These are phyloP conservation scores for Orientallactaga sibirica DNA, from an alignment of 2,797 vertebrate species.

Conservation along the genomic window DNA sequence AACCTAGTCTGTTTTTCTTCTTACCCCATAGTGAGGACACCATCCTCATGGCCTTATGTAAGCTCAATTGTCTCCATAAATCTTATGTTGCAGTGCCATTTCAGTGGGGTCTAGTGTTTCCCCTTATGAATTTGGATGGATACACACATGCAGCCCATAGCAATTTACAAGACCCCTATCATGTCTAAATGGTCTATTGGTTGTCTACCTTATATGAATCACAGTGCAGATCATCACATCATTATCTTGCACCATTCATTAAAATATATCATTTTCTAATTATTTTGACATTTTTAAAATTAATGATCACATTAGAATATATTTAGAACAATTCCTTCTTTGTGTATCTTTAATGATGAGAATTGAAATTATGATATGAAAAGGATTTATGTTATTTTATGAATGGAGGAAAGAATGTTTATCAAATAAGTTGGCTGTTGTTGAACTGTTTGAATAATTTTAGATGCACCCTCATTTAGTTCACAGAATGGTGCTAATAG, in stretches of 20 bases:
- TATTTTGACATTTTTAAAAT: slow-evolving; percentile 32
- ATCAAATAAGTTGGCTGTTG: background rate
- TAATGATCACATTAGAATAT: slow-evolving; percentile 26
- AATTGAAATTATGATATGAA: slow-evolving; percentile 40
- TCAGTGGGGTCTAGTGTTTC: background rate
- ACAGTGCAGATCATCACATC: background rate
- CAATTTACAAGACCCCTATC: accelerated
- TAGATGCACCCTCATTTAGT: slow-evolving; percentile 30
- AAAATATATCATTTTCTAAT: slow-evolving; percentile 36
- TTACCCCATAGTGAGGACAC: background rate
- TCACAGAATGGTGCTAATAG: slow-evolving; percentile 26
- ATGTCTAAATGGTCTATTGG: background rate
- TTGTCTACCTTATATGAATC: background rate
- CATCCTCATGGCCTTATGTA: background rate
- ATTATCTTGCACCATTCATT: background rate
- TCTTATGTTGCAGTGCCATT: background rate
- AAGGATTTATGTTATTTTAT: slow-evolving; percentile 19
- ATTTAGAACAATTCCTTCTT: slow-evolving; percentile 65
- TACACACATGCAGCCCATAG: background rate
- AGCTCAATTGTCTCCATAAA: background rate
- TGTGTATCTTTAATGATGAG: slow-evolving; percentile 49
- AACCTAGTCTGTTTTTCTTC: background rate
- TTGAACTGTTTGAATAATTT: background rate
- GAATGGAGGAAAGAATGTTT: background rate
- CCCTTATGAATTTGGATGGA: background rate